Evolutionary conservation across 2,888 invertebrate species (phyloP).

Genomic region (Erebia ligea): DNA sequence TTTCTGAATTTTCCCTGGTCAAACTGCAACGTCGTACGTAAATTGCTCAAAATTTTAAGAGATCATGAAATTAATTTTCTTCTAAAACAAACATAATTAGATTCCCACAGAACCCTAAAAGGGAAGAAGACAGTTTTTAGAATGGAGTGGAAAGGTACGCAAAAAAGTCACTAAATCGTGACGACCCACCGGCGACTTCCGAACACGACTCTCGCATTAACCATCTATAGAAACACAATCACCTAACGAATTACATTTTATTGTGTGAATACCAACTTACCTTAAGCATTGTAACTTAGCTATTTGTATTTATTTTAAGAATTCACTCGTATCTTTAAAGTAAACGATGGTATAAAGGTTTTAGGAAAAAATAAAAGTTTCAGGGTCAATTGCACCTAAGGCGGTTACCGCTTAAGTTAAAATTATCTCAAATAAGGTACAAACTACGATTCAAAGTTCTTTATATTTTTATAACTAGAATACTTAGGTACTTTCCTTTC

Average conservation of each 20-base stretch:
- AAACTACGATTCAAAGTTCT: too few relatives aligned
- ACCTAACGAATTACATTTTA: conserved; percentile 26
- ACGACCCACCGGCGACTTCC: conserved; percentile 63
- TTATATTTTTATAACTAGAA: too few relatives aligned
- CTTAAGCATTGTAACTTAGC: not conserved
- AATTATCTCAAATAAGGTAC: too few relatives aligned
- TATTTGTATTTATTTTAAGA: not conserved
- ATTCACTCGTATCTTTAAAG: not conserved
- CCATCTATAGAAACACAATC: conserved; percentile 42
- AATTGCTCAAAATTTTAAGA: not conserved
- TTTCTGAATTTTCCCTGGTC: too few relatives aligned
- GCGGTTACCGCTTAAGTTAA: too few relatives aligned
- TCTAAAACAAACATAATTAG: conserved; percentile 4
- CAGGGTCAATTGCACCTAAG: too few relatives aligned
- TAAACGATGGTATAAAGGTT: too few relatives aligned
- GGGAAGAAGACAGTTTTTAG: conserved; percentile 52
- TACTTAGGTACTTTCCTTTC: too few relatives aligned
- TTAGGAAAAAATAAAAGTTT: too few relatives aligned
- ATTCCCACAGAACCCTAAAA: conserved; percentile 39
- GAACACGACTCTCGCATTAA: conserved; percentile 66
- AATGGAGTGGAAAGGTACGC: conserved; percentile 52
- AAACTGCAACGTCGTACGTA: too few relatives aligned
- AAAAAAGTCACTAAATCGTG: conserved; percentile 61
- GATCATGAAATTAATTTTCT: too few relatives aligned
- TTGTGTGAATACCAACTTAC: conserved; percentile 18